Conservation (phyloP, 1,140 invertebrate genomes). For the Campoletis sonorensis region DNA sequence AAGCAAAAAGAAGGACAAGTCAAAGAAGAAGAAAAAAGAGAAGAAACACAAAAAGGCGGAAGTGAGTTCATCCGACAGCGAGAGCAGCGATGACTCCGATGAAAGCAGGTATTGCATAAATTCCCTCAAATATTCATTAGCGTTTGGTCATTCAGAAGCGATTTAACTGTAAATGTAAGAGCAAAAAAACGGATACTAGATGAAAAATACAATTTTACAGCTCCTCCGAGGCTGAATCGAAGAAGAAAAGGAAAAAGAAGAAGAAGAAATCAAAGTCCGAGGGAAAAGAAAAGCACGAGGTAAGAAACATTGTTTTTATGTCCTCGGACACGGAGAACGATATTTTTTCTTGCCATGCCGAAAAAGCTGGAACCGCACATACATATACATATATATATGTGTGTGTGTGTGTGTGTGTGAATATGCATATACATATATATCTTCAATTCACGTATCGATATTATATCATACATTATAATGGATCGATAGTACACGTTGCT, state of each 20-base stretch:
- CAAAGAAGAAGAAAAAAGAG: slow-evolving; percentile 73
- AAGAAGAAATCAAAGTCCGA: slow-evolving; percentile 67
- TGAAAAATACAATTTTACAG: slow-evolving; percentile 48
- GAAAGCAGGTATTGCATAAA: slow-evolving; percentile 66
- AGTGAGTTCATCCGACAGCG: slow-evolving; percentile 68
- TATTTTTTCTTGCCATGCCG: not conserved
- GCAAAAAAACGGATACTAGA: too few species aligned
- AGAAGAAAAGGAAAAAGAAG: slow-evolving; percentile 71
- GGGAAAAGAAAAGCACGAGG: slow-evolving; percentile 70
- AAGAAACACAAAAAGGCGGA: slow-evolving; percentile 71
- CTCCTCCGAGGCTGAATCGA: slow-evolving; percentile 67
- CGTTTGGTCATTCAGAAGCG: not conserved
- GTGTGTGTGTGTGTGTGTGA: too few species aligned
- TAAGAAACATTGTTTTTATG: slow-evolving; percentile 50
- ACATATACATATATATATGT: slow-evolving; percentile 7
- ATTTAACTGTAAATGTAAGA: slow-evolving; percentile 13
- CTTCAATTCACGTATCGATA: slow-evolving; percentile 21
- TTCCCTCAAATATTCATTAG: not conserved
- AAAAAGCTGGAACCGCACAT: not conserved
- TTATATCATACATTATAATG: slow-evolving; percentile 11
- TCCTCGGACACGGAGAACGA: not conserved
- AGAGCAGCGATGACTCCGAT: slow-evolving; percentile 70
- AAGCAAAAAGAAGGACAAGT: slow-evolving; percentile 73
- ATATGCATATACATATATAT: not conserved
- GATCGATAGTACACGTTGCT: slow-evolving; percentile 30